Evolutionary conservation across 2,113 vertebrate genomes (phyloP).

Genomic region (Nettapus auritus): DNA sequence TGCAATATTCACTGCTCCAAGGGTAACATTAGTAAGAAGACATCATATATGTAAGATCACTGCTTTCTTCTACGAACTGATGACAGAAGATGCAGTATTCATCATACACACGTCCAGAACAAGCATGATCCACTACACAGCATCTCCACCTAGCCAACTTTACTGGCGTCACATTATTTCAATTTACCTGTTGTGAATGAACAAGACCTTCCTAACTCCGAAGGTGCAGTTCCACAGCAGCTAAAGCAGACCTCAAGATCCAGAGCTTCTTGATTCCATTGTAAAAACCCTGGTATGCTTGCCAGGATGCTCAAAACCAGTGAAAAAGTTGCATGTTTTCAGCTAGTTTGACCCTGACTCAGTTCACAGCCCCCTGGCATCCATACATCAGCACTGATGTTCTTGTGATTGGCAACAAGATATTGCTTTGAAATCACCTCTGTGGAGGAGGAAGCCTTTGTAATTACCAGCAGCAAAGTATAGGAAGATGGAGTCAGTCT

Average conservation of each 20-base stretch:
- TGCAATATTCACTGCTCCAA: neutral
- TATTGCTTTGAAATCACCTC: neutral
- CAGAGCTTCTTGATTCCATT: neutral
- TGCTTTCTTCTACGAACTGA: neutral
- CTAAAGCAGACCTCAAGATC: neutral
- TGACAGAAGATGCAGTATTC: neutral
- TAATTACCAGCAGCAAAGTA: neutral
- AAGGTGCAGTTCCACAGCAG: neutral
- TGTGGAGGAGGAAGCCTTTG: neutral
- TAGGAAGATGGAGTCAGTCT: neutral
- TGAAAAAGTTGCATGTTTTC: neutral
- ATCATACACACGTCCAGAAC: neutral
- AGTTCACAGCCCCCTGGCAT: neutral
- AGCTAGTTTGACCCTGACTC: neutral
- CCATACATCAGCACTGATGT: fast-evolving
- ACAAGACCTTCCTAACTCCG: neutral
- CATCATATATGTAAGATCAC: neutral
- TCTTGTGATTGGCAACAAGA: neutral
- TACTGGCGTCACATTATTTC: neutral
- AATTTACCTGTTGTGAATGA: neutral
- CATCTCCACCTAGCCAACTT: neutral
- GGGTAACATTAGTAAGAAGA: neutral
- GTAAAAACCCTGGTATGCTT: neutral
- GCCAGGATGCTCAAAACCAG: neutral
- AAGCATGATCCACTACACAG: neutral